phyloP scores from a whole-genome alignment of 2,888 invertebrate species.

The Drepana falcataria region DNA sequence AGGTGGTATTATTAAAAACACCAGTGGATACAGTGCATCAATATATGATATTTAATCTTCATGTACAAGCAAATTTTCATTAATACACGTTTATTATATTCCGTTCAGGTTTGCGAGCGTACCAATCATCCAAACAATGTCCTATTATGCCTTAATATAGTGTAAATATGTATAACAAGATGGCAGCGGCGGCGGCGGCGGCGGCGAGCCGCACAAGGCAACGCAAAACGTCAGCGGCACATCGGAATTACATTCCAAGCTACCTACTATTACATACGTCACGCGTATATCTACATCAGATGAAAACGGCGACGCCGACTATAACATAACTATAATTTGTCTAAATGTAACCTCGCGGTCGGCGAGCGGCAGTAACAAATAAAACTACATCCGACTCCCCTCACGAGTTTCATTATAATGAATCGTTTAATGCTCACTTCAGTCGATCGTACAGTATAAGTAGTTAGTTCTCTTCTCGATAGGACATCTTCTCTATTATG shows the following conservation, averaged over 20 bases:
- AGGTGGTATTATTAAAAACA: constrained; percentile 76
- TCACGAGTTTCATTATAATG: constrained; percentile 60
- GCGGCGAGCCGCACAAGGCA: constrained; percentile 45
- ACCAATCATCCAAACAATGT: constrained; percentile 58
- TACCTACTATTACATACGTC: constrained; percentile 43
- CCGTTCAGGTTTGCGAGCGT: constrained; percentile 53
- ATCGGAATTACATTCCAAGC: constrained; percentile 72
- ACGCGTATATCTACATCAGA: constrained; percentile 42
- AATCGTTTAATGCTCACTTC: constrained; percentile 67
- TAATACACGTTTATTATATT: constrained; percentile 72
- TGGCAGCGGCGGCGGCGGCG: constrained; percentile 45
- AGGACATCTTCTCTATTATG: constrained; percentile 74
- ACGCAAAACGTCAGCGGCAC: constrained; percentile 54
- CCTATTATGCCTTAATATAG: constrained; percentile 78
- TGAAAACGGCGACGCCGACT: constrained; percentile 37
- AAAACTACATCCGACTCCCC: constrained; percentile 61
- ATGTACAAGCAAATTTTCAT: constrained; percentile 85
- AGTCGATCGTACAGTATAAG: constrained; percentile 70
- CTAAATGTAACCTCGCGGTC: constrained; percentile 39
- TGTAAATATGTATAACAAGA: constrained; percentile 64
- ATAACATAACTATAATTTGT: constrained; percentile 47
- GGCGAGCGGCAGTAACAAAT: constrained; percentile 50
- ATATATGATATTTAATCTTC: constrained; percentile 87
- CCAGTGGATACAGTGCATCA: constrained; percentile 83
- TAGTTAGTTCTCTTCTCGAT: constrained; percentile 68